Evolutionary conservation across 2,797 vertebrate genomes (phyloP).

Genomic region (Lagothrix lagotricha): DNA sequence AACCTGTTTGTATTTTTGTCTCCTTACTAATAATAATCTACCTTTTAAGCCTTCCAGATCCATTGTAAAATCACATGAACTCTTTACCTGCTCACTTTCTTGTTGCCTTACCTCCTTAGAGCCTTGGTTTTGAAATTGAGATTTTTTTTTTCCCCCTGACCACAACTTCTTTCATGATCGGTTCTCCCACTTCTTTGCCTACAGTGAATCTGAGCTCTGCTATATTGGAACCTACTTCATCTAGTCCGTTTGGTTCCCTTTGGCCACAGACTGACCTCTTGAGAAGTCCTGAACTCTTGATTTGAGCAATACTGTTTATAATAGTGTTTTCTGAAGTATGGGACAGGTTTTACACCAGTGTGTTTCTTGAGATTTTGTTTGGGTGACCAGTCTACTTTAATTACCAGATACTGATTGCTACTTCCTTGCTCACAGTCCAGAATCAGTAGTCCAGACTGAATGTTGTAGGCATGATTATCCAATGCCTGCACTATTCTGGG

Average conservation of each 20-base stretch:
- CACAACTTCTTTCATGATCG: not conserved
- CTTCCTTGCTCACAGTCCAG: not conserved
- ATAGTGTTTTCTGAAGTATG: not conserved
- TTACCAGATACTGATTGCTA: not conserved
- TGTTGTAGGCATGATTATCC: not conserved
- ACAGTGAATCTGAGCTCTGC: not conserved
- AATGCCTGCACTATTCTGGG: not conserved
- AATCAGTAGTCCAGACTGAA: not conserved
- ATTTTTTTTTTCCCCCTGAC: not conserved
- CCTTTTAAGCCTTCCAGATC: not conserved
- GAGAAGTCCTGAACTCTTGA: not conserved
- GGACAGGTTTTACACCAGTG: not conserved
- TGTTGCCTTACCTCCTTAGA: not conserved
- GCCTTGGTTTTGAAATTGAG: not conserved
- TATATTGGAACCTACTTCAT: not conserved
- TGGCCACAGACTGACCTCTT: not conserved
- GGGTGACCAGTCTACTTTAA: not conserved
- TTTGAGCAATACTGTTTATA: not conserved
- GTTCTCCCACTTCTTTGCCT: not conserved
- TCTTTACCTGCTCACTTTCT: not conserved
- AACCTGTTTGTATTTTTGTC: not conserved
- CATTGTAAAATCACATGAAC: not conserved
- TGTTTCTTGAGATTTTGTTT: not conserved
- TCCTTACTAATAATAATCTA: not conserved
- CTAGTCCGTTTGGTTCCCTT: not conserved